These are phyloP conservation scores for Idaea aversata DNA, from an alignment of 2,888 invertebrate genomes.

Conservation along the genomic window DNA sequence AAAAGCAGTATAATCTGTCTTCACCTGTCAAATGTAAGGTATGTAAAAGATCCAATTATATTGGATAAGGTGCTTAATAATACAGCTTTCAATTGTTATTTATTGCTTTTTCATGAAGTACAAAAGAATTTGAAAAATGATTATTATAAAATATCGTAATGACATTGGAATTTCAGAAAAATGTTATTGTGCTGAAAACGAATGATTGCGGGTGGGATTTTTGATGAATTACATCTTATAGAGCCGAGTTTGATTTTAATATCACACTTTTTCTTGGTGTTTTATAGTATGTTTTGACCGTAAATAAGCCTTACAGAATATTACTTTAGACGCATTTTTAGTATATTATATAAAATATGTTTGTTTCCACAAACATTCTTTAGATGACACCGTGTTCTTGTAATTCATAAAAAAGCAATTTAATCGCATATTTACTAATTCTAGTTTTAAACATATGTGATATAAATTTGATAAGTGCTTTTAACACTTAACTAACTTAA, in stretches of 20 bases:
- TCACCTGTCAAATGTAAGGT: neutral
- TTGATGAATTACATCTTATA: neutral
- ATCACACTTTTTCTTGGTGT: neutral
- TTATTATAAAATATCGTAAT: neutral
- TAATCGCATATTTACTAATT: slow-evolving; percentile 42
- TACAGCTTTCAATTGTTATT: slow-evolving; percentile 1
- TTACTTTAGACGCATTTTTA: neutral
- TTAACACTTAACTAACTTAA: slow-evolving; percentile 60
- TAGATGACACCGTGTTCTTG: slow-evolving; percentile 1
- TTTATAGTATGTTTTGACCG: neutral
- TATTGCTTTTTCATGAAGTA: neutral
- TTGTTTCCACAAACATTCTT: neutral
- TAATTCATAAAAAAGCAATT: slow-evolving; percentile 21
- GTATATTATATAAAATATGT: neutral
- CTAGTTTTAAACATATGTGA: slow-evolving; percentile 43
- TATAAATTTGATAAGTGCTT: slow-evolving; percentile 57
- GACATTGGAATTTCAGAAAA: neutral
- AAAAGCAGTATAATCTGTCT: neutral
- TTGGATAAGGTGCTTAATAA: neutral
- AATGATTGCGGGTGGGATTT: neutral
- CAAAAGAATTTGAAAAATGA: neutral
- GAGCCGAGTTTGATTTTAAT: neutral
- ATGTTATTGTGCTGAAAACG: neutral
- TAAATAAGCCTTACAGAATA: neutral
- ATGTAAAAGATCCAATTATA: neutral